These are phyloP conservation scores for Amphiprion percula DNA, from an alignment of 2,113 vertebrate species.

Conservation along the genomic window DNA sequence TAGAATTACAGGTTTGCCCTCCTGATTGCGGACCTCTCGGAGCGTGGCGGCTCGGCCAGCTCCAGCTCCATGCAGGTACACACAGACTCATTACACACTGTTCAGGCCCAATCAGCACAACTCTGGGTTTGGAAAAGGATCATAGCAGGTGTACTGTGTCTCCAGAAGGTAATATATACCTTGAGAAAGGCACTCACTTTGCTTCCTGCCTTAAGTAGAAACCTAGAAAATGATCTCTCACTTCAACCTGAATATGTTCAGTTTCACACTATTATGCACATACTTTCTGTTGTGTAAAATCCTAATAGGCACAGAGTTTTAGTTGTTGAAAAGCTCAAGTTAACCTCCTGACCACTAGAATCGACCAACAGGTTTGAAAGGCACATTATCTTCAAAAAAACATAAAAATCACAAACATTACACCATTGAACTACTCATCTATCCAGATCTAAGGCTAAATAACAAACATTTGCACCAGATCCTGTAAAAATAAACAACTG, in stretches of 20 bases:
- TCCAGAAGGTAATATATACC: conserved; percentile 29
- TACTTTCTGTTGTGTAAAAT: background rate
- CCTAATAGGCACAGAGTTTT: background rate
- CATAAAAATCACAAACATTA: background rate
- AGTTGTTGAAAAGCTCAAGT: background rate
- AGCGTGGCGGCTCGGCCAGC: conserved; percentile 29
- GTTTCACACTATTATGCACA: background rate
- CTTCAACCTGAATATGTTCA: background rate
- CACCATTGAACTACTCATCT: no score
- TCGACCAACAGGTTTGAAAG: no score
- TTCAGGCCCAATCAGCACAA: conserved; percentile 63
- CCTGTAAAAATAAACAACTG: no score
- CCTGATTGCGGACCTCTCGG: conserved; percentile 66
- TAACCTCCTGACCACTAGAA: no score
- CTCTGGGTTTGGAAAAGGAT: conserved; percentile 43
- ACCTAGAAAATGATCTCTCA: conserved; percentile 4
- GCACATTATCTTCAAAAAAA: no score
- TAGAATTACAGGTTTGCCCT: conserved; percentile 63
- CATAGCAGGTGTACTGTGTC: conserved; percentile 24
- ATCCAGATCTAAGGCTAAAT: no score
- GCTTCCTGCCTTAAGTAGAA: conserved; percentile 13
- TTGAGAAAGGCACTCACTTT: conserved; percentile 22
- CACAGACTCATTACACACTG: conserved; percentile 46
- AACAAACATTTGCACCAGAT: no score
- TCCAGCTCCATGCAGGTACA: conserved; percentile 29